Base-by-base conservation (phyloP, 2,113 vertebrate species). In the Hyperopisus bebe region DNA sequence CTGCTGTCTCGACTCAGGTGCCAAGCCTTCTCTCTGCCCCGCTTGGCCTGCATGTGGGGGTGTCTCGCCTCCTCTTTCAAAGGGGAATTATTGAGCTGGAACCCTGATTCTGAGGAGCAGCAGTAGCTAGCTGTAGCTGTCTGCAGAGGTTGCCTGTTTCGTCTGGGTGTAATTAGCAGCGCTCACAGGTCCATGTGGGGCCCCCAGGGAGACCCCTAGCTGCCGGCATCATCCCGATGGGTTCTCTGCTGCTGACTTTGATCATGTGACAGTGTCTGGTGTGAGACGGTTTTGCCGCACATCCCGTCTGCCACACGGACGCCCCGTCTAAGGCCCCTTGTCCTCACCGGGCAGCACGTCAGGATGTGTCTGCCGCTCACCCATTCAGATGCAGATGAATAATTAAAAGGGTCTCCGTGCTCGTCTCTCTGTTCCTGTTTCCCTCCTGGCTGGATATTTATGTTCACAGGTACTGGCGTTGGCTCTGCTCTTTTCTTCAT, bases 141-240 rank as follows among this genome's bases (percentile, higher is more conserved):
- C 44, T 7, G 8, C 11, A 13, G 83, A 44, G 44, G 83, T 50
- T n/a, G 83, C 47, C 83, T 11, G 11, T 86, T 48, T 50, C 24
- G 47, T 86, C 83, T 48, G 24, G 83, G 83, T 86, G 83, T 86
- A 50, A 86, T 86, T 86, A 48, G 24, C 46, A 13, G 74, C 39
- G 62, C 62, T 70, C n/a, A 27, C 9, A 31, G 62, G 62, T 70
- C 62, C 62, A 13, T 27, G 74, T 42, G 74, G 17, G 74, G 1
- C 35, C 74, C 11, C 74, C 0, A 1, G 74, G 74, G 74, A 80
- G 74, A 5, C 74, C 74, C 74, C 74, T 80, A 17, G 31, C 74
- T 42, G 35, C 35, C 74, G 6, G 17, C 35, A 80, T 80, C 74
- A 80, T 80, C 74, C 74, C 74, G 2, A 27, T 10, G 62, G 62